phyloP scores from a whole-genome alignment of 2,888 invertebrate genomes.

The Oscheius sp. region DNA sequence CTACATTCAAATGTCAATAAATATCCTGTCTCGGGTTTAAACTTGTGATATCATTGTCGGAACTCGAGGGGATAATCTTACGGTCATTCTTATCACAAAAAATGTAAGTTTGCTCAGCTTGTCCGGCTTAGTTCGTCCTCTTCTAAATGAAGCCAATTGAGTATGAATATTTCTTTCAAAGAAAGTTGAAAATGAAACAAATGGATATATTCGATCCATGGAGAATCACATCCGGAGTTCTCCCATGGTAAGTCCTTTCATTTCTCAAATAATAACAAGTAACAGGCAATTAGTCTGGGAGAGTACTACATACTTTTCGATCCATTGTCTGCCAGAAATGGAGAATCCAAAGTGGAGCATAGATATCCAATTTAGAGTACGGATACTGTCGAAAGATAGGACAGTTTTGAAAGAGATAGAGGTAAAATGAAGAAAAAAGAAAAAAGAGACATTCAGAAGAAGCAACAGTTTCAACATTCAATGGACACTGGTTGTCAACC shows the following conservation, averaged over 20 bases:
- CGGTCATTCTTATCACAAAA: too few relatives aligned
- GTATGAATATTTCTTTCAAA: not conserved
- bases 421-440: too few relatives aligned
- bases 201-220: not conserved
- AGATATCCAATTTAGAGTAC: not conserved
- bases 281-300: not conserved
- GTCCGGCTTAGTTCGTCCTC: too few relatives aligned
- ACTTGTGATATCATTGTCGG: too few relatives aligned
- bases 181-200: not conserved
- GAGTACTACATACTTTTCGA: not conserved
- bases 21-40: too few relatives aligned
- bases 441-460: too few relatives aligned
- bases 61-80: too few relatives aligned
- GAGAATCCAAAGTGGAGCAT: not conserved
- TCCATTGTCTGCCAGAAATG: not conserved
- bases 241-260: not conserved
- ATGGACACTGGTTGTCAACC: not conserved
- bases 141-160: not conserved
- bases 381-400: not conserved
- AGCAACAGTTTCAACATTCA: too few relatives aligned
- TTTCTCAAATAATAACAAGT: too few relatives aligned
- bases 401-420: not conserved
- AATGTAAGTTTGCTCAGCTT: too few relatives aligned
- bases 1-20: too few relatives aligned
- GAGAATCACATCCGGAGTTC: not conserved